phyloP scores from a whole-genome alignment of 2,113 vertebrate species.

The Raja brachyura region DNA sequence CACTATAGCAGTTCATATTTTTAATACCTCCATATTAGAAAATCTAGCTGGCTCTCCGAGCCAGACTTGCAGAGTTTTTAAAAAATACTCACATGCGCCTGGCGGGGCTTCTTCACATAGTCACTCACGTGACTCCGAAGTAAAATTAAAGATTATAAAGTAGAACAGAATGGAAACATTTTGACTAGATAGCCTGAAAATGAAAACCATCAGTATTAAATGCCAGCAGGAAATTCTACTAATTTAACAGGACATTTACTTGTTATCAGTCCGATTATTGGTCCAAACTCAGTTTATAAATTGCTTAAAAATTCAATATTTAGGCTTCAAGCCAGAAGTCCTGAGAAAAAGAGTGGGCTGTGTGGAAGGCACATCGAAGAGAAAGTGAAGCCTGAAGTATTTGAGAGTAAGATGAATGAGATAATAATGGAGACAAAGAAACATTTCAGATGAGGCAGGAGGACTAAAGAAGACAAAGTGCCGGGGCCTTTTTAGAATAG shows the following conservation, averaged over 20 bases:
- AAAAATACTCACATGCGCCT: too few relatives aligned
- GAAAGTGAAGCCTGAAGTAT: background rate
- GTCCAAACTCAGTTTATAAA: background rate
- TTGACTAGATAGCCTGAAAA: background rate
- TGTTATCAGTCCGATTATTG: background rate
- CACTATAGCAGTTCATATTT: too few relatives aligned
- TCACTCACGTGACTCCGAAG: too few relatives aligned
- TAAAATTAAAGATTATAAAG: background rate
- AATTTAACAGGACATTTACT: background rate
- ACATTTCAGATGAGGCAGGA: background rate
- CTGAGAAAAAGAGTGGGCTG: background rate
- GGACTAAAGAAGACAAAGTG: background rate
- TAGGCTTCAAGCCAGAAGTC: background rate
- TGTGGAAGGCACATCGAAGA: background rate
- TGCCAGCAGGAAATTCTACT: background rate
- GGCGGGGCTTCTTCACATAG: too few relatives aligned
- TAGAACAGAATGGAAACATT: background rate
- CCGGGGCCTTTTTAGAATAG: background rate
- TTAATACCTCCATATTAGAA: too few relatives aligned
- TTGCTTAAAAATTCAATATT: background rate
- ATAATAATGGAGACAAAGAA: background rate
- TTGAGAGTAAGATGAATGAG: background rate
- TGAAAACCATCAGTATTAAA: background rate
- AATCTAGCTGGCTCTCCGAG: too few relatives aligned
- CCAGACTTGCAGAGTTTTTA: too few relatives aligned